Evolutionary conservation across 2,888 invertebrate species (phyloP).

Genomic region (Melinopterus prodromus): DNA sequence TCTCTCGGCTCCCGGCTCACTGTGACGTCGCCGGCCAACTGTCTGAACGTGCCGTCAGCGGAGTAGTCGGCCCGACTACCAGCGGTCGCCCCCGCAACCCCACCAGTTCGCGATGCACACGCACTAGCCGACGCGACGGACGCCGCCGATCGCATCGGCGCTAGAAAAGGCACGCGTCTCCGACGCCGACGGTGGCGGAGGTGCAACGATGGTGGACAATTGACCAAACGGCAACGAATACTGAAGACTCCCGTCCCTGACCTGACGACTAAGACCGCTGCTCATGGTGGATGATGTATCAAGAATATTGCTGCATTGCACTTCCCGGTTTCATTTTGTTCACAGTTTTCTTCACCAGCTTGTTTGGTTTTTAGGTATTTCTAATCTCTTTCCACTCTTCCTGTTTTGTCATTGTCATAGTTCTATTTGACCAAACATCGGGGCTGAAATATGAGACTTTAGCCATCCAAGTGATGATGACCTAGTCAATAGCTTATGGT

Average conservation of each 20-base stretch:
- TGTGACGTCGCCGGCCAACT: slow-evolving; percentile 66
- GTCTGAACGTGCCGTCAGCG: slow-evolving; percentile 58
- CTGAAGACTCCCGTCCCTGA: background rate
- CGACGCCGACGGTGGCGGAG: background rate
- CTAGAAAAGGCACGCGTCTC: slow-evolving; percentile 8
- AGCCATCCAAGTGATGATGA: too few species aligned
- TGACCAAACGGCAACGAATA: background rate
- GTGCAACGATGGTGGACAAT: background rate
- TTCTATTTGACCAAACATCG: too few species aligned
- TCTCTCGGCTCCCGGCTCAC: slow-evolving; percentile 58
- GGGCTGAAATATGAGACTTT: too few species aligned
- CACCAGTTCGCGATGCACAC: slow-evolving; percentile 36
- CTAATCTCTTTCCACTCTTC: too few species aligned
- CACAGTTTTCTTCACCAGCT: too few species aligned
- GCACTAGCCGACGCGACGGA: slow-evolving; percentile 34
- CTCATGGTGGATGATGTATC: too few species aligned
- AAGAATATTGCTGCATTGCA: too few species aligned
- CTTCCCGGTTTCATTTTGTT: too few species aligned
- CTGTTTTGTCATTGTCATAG: too few species aligned
- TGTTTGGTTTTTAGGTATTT: too few species aligned
- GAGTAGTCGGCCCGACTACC: slow-evolving; percentile 58
- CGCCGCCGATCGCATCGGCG: slow-evolving; percentile 41
- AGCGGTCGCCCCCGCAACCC: slow-evolving; percentile 49
- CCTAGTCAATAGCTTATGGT: too few species aligned
- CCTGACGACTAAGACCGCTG: too few species aligned